These are phyloP conservation scores for Drosophila mayaguana DNA, from an alignment of 2,888 invertebrate genomes.

Conservation along the genomic window DNA sequence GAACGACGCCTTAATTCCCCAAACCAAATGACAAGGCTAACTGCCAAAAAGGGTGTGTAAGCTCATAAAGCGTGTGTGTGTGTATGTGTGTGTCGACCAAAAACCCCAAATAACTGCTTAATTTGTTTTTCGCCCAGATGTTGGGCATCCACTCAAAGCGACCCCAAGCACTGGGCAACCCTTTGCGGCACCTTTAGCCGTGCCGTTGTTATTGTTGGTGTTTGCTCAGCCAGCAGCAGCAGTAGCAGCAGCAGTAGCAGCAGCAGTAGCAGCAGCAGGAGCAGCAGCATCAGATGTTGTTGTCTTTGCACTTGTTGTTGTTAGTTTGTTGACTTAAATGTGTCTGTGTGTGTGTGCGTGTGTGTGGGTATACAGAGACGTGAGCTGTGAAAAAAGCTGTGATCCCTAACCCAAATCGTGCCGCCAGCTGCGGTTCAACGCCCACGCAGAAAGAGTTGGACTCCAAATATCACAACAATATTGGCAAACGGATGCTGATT, in stretches of 20 bases:
- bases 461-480: background rate
- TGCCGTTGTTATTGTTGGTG: slow-evolving; percentile 26
- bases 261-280: slow-evolving; percentile 8
- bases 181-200: slow-evolving; percentile 62
- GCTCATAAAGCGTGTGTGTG: slow-evolving; percentile 10
- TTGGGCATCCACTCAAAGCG: slow-evolving; percentile 25
- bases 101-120: slow-evolving; percentile 76
- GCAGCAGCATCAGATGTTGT: slow-evolving; percentile 41
- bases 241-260: slow-evolving; percentile 14
- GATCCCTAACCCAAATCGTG: slow-evolving; percentile 26
- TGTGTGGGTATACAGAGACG: background rate
- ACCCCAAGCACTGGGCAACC: slow-evolving; percentile 37
- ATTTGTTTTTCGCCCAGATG: slow-evolving; percentile 67
- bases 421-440: slow-evolving; percentile 63
- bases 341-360: no score
- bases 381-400: background rate
- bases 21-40: slow-evolving; percentile 38
- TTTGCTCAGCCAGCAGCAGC: slow-evolving; percentile 27
- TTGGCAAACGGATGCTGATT: slow-evolving; percentile 28
- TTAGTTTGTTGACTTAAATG: slow-evolving; percentile 74
- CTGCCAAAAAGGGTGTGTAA: slow-evolving; percentile 22
- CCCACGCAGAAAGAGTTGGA: slow-evolving; percentile 43
- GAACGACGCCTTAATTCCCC: slow-evolving; percentile 28
- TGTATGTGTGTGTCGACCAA: slow-evolving; percentile 24
- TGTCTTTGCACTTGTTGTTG: slow-evolving; percentile 52